Conservation (phyloP, 2,888 invertebrate species). For the Neoitamus cyanurus region DNA sequence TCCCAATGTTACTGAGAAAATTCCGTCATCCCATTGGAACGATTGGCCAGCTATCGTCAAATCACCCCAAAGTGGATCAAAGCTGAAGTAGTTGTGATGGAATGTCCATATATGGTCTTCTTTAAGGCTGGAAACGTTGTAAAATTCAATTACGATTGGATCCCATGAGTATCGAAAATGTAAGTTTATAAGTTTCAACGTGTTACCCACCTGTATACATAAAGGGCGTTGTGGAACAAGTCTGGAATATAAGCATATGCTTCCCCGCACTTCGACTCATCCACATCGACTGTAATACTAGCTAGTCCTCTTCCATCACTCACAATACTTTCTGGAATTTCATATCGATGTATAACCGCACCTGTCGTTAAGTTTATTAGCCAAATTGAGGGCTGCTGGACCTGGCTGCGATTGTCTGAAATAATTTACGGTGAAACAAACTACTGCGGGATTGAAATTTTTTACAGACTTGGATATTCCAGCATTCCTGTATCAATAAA, state of each 20-base stretch:
- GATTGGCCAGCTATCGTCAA: slow-evolving; percentile 74
- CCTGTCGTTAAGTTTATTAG: slow-evolving; percentile 76
- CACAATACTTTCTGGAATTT: slow-evolving; percentile 63
- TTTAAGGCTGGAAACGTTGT: slow-evolving; percentile 68
- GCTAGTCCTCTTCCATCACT: slow-evolving; percentile 70
- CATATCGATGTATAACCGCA: slow-evolving; percentile 70
- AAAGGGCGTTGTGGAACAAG: slow-evolving; percentile 59
- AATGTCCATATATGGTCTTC: slow-evolving; percentile 77
- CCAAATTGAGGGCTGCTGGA: slow-evolving; percentile 74
- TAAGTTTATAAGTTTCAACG: neutral
- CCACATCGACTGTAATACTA: slow-evolving; percentile 76
- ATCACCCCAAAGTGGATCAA: slow-evolving; percentile 77
- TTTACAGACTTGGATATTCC: slow-evolving; percentile 72
- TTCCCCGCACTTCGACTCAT: slow-evolving; percentile 69
- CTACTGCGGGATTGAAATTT: neutral
- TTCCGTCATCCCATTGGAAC: slow-evolving; percentile 84
- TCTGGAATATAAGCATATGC: slow-evolving; percentile 78
- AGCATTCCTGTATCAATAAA: slow-evolving; percentile 81
- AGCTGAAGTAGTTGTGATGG: slow-evolving; percentile 79
- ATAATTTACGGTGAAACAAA: neutral
- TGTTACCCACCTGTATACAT: slow-evolving; percentile 64
- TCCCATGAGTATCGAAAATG: neutral
- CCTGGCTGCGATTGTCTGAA: slow-evolving; percentile 61
- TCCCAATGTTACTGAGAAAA: slow-evolving; percentile 78
- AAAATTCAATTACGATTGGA: neutral